Percentiles rank a stretch among this genome's conserved stretches.
phyloP scores from a whole-genome alignment of 2,888 invertebrate genomes.

The Nephrotoma appendiculata region DNA sequence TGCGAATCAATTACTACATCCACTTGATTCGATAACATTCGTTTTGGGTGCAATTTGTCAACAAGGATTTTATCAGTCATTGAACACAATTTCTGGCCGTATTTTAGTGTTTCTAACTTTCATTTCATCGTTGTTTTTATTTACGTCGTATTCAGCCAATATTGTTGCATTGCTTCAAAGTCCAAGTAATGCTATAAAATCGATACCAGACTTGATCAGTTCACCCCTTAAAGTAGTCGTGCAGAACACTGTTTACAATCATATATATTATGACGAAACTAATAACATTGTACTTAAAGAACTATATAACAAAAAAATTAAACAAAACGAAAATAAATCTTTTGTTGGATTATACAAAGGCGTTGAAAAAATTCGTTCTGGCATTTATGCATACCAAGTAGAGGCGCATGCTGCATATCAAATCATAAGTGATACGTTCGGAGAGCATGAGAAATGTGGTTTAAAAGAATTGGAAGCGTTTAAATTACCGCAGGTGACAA shows the following conservation, averaged over 20 bases:
- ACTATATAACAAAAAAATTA: slow-evolving; percentile 40
- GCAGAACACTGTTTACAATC: slow-evolving; percentile 44
- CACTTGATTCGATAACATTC: slow-evolving; percentile 37
- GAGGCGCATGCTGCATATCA: slow-evolving; percentile 44
- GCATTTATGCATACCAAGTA: slow-evolving; percentile 44
- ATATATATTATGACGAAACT: slow-evolving; percentile 41
- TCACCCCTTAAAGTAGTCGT: slow-evolving; percentile 42
- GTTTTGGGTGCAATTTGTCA: slow-evolving; percentile 44
- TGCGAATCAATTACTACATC: slow-evolving; percentile 20
- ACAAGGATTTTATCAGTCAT: slow-evolving; percentile 39
- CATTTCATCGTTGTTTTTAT: slow-evolving; percentile 40
- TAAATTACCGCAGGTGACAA: slow-evolving; percentile 38
- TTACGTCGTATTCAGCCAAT: slow-evolving; percentile 51
- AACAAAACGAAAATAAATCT: slow-evolving; percentile 37
- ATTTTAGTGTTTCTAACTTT: slow-evolving; percentile 40
- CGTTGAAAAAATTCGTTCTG: slow-evolving; percentile 37
- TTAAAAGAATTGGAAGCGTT: slow-evolving; percentile 43
- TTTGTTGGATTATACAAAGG: slow-evolving; percentile 40
- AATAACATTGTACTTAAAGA: slow-evolving; percentile 36
- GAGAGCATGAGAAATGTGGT: slow-evolving; percentile 46
- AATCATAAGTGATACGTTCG: slow-evolving; percentile 43
- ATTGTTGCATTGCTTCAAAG: slow-evolving; percentile 47
- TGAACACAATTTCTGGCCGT: slow-evolving; percentile 36
- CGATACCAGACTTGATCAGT: slow-evolving; percentile 38
- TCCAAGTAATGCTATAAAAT: slow-evolving; percentile 41